Base-by-base conservation (phyloP, 2,113 vertebrate genomes). In the Mirounga angustirostris region DNA sequence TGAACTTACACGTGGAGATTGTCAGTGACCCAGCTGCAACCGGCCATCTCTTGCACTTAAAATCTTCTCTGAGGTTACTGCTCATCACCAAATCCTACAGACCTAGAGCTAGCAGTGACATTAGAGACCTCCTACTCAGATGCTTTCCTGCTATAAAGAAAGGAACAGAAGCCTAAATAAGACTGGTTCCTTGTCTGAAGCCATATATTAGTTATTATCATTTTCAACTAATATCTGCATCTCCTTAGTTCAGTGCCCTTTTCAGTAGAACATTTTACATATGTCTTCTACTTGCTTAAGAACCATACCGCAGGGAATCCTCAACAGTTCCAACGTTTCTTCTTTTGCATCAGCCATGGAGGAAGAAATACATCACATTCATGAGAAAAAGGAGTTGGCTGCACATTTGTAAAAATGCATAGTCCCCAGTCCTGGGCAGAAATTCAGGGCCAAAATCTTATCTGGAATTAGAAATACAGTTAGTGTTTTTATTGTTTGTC, bases 381-480 rank as follows among this genome's bases (percentile, higher is more conserved):
- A 7, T 67, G 36, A 52, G 33, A 67, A 80, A 84, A 65, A 80
- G 21, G 5, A 50, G 19, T 46, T 69, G 73, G 59, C 28, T 93
- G 6, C 30, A 58, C 15, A 56, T 36, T 89, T 89, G 33, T 91
- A 89, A 74, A 87, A 89, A 74, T 11, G 0, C 1, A 40, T 11
- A 52, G 6, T 74, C 15, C 15, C 10, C 13, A 56, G 50, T 4
- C n/a, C 26, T 92, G 18, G n/a, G 22, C 22, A 96, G 82, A 93
- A 93, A 90, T 54, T 96, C 76, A 63, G 43, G 21, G 36, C n/a
- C 92, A n/a, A 91, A 95, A 86, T 93, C n/a, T 28, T 91, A 12
- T 83, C 82, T 89, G 69, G 54, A 96, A 80, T 87, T 91, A 95
- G 58, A 96, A 97, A 85, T 78, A 69, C 4, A 59, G 40, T 30